Base-by-base conservation (phyloP, 1,140 invertebrate genomes). In the Luehdorfia chinensis region DNA sequence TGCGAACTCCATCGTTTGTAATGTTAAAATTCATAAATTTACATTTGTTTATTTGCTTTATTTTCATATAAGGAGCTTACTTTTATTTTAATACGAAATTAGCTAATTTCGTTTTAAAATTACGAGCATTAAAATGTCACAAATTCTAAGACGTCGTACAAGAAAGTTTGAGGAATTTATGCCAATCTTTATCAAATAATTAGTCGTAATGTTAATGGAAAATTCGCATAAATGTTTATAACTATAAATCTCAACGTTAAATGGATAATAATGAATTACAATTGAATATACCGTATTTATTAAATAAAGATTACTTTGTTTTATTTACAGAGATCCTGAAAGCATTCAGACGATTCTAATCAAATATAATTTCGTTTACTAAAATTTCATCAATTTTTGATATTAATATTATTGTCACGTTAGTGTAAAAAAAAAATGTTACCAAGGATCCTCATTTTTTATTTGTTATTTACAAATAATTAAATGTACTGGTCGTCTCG, bases 241-340 rank as follows among this genome's bases (percentile, higher is more conserved):
- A 44, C 47, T 56, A 47, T 49, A 43, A 52, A 50, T 41, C 32
- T 41, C 36, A 46, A 46, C 46, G 47, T 47, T 47, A 37, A 48
- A 43, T 43, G 25, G 25, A 48, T 59, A 36, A 50, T 55, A 55
- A 53, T 67, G 60, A 66, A 63, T 53, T 55, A 61, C 51, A 55
- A 66, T 65, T 61, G 48, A 70, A 71, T 71, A 71, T 68, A 76
- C 73, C 73, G 67, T 81, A 81, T 81, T 81, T 78, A 81, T 78
- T 76, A 74, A 74, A 75, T 73, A 77, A 77, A 65, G 60, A 37
- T 41, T 32, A 6, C 13, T 48, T 66, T 54, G 62, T 77, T 75
- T 76, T 53, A 74, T 75, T 79, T 72, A n/a, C n/a, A n/a, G n/a
- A n/a, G n/a, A n/a, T n/a, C n/a, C n/a, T n/a, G n/a, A n/a, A n/a